phyloP scores from a whole-genome alignment of 2,797 vertebrate species.

The Poecilia wingei region DNA sequence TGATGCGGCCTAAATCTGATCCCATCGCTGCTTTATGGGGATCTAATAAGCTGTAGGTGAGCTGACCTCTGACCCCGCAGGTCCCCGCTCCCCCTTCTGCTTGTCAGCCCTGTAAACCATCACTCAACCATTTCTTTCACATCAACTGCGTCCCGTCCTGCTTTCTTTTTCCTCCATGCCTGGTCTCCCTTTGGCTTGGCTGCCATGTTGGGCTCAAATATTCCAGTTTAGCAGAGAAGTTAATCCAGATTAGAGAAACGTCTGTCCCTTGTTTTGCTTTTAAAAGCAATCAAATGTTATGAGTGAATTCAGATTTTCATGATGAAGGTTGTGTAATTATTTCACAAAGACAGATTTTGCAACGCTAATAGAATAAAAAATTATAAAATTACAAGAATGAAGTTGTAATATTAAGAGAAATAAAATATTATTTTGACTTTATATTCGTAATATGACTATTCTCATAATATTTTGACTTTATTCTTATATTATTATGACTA shows the following conservation, averaged over 20 bases:
- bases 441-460: too few relatives aligned
- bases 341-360: conserved; percentile 9
- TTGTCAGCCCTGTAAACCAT: conserved; percentile 72
- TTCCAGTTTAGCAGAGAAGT: conserved; percentile 56
- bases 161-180: conserved; percentile 38
- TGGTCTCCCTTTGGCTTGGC: conserved; percentile 44
- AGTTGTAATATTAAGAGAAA: too few relatives aligned
- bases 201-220: conserved; percentile 42
- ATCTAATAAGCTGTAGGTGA: conserved; percentile 70
- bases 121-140: conserved; percentile 58
- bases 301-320: conserved; percentile 20
- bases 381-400: too few relatives aligned
- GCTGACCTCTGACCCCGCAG: conserved; percentile 58
- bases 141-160: conserved; percentile 38
- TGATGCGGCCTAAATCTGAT: conserved; percentile 75
- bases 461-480: too few relatives aligned
- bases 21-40: conserved; percentile 68
- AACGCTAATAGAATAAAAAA: too few relatives aligned
- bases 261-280: conserved; percentile 31
- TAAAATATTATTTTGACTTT: too few relatives aligned
- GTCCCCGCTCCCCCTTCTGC: conserved; percentile 52
- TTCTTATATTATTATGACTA: too few relatives aligned
- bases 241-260: conserved; percentile 58
- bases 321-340: conserved; percentile 63
- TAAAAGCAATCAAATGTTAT: conserved; percentile 15